Evolutionary conservation across 2,113 vertebrate species (phyloP).

Genomic region (Pagrus major): DNA sequence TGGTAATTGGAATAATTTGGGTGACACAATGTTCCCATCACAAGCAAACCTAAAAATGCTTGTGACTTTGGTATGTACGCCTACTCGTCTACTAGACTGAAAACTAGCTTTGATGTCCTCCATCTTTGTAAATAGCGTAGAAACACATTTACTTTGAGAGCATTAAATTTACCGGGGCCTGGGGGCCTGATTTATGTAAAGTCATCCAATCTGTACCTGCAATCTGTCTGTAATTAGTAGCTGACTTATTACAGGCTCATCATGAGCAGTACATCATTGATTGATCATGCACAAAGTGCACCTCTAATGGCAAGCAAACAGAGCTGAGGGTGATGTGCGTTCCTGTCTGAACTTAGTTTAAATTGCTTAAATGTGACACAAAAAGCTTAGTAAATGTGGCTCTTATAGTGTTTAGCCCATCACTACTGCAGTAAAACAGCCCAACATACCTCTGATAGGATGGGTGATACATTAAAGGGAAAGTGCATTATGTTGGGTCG

Average conservation of each 20-base stretch:
- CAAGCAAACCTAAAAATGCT: background rate
- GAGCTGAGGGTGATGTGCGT: background rate
- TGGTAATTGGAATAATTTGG: background rate
- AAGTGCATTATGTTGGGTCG: too few relatives aligned
- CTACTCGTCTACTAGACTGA: background rate
- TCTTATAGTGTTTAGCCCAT: background rate
- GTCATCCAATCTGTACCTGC: constrained; percentile 15
- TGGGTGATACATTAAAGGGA: background rate
- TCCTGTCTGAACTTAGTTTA: too few relatives aligned
- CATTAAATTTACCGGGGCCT: background rate
- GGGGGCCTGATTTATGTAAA: background rate
- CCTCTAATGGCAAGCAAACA: background rate
- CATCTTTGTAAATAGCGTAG: background rate
- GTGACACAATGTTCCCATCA: background rate
- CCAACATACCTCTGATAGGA: background rate
- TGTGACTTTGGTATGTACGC: background rate
- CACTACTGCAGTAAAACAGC: background rate
- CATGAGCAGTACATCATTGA: background rate
- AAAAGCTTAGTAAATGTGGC: background rate
- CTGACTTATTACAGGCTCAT: constrained; percentile 13
- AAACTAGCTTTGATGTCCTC: background rate
- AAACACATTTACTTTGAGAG: constrained; percentile 6
- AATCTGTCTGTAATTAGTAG: constrained; percentile 31
- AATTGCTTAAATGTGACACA: background rate
- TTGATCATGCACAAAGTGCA: background rate